Percentiles rank a stretch among this genome's conserved stretches.
Evolutionary conservation across 1,140 invertebrate genomes (phyloP).

Genomic region (Cotesia glomerata): DNA sequence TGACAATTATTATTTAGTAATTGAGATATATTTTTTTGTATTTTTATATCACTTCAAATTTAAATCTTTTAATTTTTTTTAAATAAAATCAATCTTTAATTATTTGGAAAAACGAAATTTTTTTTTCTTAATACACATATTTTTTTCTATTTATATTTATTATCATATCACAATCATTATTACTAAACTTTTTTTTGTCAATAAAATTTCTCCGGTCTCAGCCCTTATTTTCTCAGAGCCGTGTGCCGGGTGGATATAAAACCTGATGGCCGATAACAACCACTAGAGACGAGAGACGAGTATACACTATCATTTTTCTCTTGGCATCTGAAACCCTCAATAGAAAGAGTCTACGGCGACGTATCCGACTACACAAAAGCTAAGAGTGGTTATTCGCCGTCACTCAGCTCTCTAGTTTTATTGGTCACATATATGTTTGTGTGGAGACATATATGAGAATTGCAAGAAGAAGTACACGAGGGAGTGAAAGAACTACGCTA

Average conservation of each 20-base stretch:
- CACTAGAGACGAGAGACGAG: constrained; percentile 51
- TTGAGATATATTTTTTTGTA: no score
- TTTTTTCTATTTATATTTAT: no score
- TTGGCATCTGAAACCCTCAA: no score
- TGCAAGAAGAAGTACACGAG: constrained; percentile 30
- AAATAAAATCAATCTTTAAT: no score
- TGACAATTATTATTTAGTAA: no score
- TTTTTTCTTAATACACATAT: no score
- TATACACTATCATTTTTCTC: no score
- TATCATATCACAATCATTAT: constrained; percentile 49
- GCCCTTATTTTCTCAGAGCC: constrained; percentile 23
- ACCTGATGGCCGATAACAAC: constrained; percentile 66
- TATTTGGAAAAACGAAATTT: no score
- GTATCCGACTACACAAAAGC: constrained; percentile 60
- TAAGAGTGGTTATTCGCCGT: constrained; percentile 53
- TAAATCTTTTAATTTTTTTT: no score
- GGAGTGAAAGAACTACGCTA: constrained; percentile 21
- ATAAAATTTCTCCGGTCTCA: constrained; percentile 10
- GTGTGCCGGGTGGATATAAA: constrained; percentile 55
- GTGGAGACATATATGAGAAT: constrained; percentile 53
- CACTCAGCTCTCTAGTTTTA: constrained; percentile 52
- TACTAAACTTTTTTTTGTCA: constrained; percentile 40
- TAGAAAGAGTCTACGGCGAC: constrained; percentile 40
- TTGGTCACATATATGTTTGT: constrained; percentile 47
- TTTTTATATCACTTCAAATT: no score